Evolutionary conservation across 1,140 invertebrate genomes (phyloP).

Genomic region (Panulirus ornatus): DNA sequence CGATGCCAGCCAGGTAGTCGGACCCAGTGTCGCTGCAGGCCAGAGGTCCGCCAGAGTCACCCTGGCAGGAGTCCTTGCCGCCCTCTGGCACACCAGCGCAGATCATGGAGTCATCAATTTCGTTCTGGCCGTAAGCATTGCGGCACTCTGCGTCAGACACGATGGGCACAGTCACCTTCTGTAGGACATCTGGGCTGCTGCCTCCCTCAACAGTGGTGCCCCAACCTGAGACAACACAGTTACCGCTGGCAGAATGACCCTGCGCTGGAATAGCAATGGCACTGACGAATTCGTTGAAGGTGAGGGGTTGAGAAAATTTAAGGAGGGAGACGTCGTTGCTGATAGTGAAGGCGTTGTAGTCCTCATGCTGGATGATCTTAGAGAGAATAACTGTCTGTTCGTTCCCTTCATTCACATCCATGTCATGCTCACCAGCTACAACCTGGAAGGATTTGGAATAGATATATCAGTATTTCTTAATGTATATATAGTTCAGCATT

Average conservation of each 20-base stretch:
- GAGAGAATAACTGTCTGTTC: conserved; percentile 57
- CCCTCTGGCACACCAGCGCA: conserved; percentile 69
- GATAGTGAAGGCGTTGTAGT: conserved; percentile 53
- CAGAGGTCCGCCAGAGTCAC: conserved; percentile 75
- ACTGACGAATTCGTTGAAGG: conserved; percentile 28
- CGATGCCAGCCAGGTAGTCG: conserved; percentile 52
- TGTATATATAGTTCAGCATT: too few relatives aligned
- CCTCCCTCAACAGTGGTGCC: conserved; percentile 64
- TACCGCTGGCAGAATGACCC: conserved; percentile 57
- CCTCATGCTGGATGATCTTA: conserved; percentile 54
- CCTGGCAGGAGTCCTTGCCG: conserved; percentile 83
- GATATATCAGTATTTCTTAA: too few relatives aligned
- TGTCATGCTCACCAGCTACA: conserved; percentile 62
- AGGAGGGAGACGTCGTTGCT: conserved; percentile 76
- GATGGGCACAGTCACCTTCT: conserved; percentile 78
- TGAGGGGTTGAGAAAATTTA: conserved; percentile 21
- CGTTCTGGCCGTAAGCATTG: conserved; percentile 74
- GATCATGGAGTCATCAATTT: conserved; percentile 66
- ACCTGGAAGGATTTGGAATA: not conserved
- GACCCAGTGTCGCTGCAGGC: conserved; percentile 60
- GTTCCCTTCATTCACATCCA: conserved; percentile 38
- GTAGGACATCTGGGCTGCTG: conserved; percentile 76
- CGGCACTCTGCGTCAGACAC: conserved; percentile 76
- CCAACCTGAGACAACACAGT: conserved; percentile 75
- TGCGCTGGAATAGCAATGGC: conserved; percentile 35